Evolutionary conservation across 2,888 invertebrate genomes (phyloP), one percentile per base, ranked within the genome.

Genomic region (Trissolcus japonicus): DNA sequence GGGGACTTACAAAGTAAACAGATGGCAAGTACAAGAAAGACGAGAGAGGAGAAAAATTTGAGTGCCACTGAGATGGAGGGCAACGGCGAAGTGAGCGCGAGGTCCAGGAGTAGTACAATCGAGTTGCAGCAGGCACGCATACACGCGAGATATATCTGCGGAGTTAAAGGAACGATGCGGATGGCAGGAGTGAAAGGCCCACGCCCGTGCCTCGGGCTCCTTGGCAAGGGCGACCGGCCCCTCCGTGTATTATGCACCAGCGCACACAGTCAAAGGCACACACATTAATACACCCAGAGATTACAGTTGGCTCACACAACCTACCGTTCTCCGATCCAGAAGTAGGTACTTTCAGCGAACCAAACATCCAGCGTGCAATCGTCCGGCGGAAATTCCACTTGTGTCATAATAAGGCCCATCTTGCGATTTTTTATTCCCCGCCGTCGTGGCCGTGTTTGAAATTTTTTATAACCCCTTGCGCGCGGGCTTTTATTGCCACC

Each of bases 101-200:
- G 76, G 78, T 73, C 76, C 66, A 71, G 66, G 74, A 65, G 76
- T 71, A 68, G 66, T 72, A 67, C 67, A 69, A 71, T 60, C 66
- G 67, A 68, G 76, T 60, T 67, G 67, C 67, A 76, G 69, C 68
- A 60, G 73, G 60, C 73, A 68, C 76, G 72, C 71, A 78, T 72
- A 74, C 60, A 68, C 68, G 59, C 67, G 78, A 66, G 61, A 74
- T 79, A 75, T 63, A 75, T 71, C 74, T 74, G 61, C 83, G 35
- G 35, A 82, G 84, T 83, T 81, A 82, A 35, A 86, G 83, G 84
- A 87, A 85, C 86, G 87, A 87, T 86, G 86, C 87, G 88, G 87
- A 88, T 87, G 87, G 87, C 87, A 88, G 87, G 88, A 89, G 89
- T 89, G 89, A 89, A 89, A 89, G 89, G 89, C 87, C 89, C 87